Evolutionary conservation across 2,797 vertebrate genomes (phyloP).

Genomic region (Macropodus opercularis): DNA sequence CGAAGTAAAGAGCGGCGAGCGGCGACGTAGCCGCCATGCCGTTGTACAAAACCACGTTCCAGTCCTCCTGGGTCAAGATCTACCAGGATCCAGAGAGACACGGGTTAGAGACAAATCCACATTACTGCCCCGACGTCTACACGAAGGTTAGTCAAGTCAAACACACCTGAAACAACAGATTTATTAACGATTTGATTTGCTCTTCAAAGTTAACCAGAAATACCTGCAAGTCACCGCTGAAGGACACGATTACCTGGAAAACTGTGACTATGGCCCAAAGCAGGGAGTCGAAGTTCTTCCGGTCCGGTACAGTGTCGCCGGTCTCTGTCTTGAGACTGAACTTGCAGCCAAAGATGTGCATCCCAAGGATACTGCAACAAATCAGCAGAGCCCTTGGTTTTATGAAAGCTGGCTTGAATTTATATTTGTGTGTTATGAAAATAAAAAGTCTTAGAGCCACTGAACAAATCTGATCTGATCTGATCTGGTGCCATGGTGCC

Average conservation of each 20-base stretch:
- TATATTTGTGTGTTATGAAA: no score
- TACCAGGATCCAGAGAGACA: no score
- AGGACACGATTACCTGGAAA: constrained; percentile 86
- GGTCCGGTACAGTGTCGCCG: constrained; percentile 93
- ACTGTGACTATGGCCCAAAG: constrained; percentile 97
- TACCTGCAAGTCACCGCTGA: background rate
- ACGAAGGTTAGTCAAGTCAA: no score
- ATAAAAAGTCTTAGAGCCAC: no score
- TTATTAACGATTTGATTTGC: no score
- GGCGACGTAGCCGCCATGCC: constrained; percentile 97
- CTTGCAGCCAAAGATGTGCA: constrained; percentile 98
- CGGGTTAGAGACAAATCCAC: no score
- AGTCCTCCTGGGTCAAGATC: constrained; percentile 98
- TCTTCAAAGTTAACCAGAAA: no score
- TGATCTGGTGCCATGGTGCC: no score
- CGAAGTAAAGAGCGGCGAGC: constrained; percentile 95
- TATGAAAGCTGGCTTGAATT: no score
- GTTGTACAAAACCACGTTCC: constrained; percentile 96
- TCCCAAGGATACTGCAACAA: constrained; percentile 90
- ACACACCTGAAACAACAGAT: no score
- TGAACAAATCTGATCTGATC: no score
- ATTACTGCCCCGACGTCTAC: no score
- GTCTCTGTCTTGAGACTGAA: constrained; percentile 95
- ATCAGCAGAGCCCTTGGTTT: constrained; percentile 14
- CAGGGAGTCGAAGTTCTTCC: constrained; percentile 97